Conservation (phyloP, 2,113 vertebrate genomes). For the Copsychus sechellarum region DNA sequence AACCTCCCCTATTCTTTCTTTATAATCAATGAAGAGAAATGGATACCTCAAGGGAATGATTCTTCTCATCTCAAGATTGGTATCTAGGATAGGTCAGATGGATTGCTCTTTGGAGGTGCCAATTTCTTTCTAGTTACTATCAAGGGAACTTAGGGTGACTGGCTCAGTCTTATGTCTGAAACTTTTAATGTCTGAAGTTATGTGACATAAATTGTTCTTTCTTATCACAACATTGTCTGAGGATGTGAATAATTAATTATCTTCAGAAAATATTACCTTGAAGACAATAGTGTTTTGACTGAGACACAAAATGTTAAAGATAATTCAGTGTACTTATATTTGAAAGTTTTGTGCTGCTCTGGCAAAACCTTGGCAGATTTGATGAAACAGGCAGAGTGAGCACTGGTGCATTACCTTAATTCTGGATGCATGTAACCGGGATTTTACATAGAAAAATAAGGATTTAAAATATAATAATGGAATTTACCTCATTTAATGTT, state of each 20-base stretch:
- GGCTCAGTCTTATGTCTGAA: background rate
- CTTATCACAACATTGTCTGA: slow-evolving; percentile 15
- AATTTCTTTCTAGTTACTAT: background rate
- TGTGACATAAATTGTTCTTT: slow-evolving; percentile 14
- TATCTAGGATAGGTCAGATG: background rate
- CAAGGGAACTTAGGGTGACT: background rate
- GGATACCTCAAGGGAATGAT: background rate
- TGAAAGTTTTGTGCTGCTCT: background rate
- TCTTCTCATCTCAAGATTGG: background rate
- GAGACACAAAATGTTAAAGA: slow-evolving; percentile 9
- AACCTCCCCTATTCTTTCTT: background rate
- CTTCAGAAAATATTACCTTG: slow-evolving; percentile 21
- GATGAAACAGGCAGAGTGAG: background rate
- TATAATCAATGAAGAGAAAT: background rate
- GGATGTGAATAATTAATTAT: slow-evolving; percentile 37
- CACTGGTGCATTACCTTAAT: background rate
- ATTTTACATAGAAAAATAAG: background rate
- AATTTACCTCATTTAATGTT: background rate
- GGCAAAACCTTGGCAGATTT: background rate
- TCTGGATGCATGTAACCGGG: background rate
- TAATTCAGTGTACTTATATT: background rate
- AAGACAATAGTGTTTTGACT: slow-evolving; percentile 7
- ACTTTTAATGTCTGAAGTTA: slow-evolving; percentile 9
- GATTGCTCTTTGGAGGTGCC: background rate
- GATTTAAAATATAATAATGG: background rate